Evolutionary conservation across 2,113 vertebrate genomes (phyloP).

Genomic region (Tupaia chinensis): DNA sequence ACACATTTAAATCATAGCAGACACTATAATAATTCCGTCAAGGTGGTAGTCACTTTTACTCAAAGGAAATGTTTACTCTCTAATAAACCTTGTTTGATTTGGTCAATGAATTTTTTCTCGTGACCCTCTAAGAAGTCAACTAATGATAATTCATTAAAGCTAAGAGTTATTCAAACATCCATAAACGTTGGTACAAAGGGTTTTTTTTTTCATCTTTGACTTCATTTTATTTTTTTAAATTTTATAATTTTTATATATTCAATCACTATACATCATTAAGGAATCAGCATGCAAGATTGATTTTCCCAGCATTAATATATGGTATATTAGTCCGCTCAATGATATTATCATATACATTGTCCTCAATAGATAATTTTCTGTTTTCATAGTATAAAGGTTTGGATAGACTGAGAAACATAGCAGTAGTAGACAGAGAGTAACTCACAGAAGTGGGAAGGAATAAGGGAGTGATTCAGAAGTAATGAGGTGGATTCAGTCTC

Average conservation of each 20-base stretch:
- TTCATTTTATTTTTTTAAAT: no score
- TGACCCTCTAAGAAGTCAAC: not conserved
- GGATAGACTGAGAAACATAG: not conserved
- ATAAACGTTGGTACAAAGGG: not conserved
- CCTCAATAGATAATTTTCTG: no score
- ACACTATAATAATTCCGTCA: not conserved
- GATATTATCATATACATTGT: no score
- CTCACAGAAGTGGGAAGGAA: not conserved
- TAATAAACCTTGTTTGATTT: not conserved
- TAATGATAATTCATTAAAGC: not conserved
- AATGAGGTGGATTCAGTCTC: not conserved
- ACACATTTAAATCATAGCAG: no score
- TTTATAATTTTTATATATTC: no score
- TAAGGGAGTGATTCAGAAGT: rapidly evolving
- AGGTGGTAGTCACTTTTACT: not conserved
- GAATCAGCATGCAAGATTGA: no score
- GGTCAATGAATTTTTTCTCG: not conserved
- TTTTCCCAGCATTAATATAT: no score
- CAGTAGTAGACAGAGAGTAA: not conserved
- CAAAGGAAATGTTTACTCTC: not conserved
- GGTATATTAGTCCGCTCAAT: no score
- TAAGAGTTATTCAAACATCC: not conserved
- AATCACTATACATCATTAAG: no score
- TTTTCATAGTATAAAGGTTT: not conserved
- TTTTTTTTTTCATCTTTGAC: no score